phyloP scores from a whole-genome alignment of 2,797 vertebrate species.

The Austrolebias charrua region DNA sequence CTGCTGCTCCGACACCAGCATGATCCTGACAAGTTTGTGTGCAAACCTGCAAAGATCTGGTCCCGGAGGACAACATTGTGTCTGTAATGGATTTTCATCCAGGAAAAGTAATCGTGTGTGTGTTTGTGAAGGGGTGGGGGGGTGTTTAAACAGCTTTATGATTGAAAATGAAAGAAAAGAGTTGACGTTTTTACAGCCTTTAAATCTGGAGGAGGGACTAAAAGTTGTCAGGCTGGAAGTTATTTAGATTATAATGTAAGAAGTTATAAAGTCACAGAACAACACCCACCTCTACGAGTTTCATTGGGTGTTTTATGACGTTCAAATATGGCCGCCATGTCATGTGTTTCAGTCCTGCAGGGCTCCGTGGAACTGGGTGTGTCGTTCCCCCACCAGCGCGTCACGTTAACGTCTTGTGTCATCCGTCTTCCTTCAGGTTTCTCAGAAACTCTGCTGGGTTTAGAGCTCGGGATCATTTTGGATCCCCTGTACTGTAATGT shows the following conservation, averaged over 20 bases:
- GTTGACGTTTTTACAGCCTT: neutral
- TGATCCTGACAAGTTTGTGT: conserved; percentile 38
- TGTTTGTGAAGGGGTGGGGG: neutral
- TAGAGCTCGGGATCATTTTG: conserved; percentile 38
- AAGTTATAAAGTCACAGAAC: neutral
- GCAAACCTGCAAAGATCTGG: conserved; percentile 37
- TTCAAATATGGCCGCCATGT: conserved; percentile 49
- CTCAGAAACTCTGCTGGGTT: conserved; percentile 44
- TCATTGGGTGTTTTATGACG: conserved; percentile 47
- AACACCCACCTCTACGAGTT: conserved; percentile 22
- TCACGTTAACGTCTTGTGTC: conserved; percentile 69
- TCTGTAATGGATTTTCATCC: conserved; percentile 40
- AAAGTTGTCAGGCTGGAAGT: too few relatives aligned
- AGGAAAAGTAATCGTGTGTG: conserved; percentile 32
- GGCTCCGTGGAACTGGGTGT: conserved; percentile 72
- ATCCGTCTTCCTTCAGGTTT: conserved; percentile 54
- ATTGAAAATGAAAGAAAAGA: conserved; percentile 12
- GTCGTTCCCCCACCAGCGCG: conserved; percentile 68
- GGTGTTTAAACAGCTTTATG: conserved; percentile 27
- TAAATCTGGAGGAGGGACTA: neutral
- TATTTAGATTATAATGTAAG: neutral
- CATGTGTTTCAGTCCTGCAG: conserved; percentile 54
- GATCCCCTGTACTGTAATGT: conserved; percentile 15
- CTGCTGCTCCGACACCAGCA: conserved; percentile 49
- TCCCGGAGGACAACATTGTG: conserved; percentile 32